Evolutionary conservation across 2,797 vertebrate species (phyloP).

Genomic region (Syngnathus rostellatus): DNA sequence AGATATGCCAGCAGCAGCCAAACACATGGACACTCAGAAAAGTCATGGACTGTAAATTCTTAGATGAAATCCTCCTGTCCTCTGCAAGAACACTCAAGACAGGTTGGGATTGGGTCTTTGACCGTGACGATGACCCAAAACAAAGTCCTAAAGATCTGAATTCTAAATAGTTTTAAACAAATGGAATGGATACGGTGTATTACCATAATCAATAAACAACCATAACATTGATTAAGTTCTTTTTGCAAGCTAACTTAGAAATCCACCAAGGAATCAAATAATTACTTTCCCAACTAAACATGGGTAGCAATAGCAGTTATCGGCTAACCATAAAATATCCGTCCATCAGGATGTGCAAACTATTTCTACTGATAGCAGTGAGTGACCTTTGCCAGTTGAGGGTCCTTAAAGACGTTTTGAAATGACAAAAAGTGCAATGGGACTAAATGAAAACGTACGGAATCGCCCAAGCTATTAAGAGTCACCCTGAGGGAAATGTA

Average conservation of each 20-base stretch:
- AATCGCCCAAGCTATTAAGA: neutral
- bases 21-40: neutral
- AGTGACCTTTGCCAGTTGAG: neutral
- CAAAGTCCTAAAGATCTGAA: neutral
- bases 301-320: neutral
- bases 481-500: conserved; percentile 4
- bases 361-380: neutral
- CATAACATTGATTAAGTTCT: neutral
- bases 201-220: neutral
- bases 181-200: neutral
- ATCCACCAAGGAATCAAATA: neutral
- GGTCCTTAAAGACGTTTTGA: neutral
- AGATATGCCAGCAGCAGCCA: conserved; percentile 31
- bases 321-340: neutral
- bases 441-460: neutral
- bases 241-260: neutral
- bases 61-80: neutral
- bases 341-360: neutral
- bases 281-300: neutral
- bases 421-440: neutral
- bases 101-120: neutral
- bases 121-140: neutral
- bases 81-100: neutral
- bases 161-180: neutral
- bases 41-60: neutral